Conservation (phyloP, 2,797 vertebrate genomes). For the Protonibea diacanthus region DNA sequence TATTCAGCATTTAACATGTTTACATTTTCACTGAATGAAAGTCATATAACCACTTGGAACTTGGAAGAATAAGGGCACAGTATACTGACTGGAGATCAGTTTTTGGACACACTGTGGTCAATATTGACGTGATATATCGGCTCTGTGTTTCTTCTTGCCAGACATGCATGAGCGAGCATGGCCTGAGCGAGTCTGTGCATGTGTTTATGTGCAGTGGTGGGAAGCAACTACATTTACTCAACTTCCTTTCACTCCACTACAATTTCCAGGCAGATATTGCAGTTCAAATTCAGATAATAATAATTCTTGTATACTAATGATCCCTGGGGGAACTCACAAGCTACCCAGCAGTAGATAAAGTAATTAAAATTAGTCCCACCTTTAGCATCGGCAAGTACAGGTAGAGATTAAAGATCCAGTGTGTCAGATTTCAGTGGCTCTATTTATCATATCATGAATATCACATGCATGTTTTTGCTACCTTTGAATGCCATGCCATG, state of each 20-base stretch:
- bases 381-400: background rate
- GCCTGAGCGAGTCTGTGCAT: conserved; percentile 6
- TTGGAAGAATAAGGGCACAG: background rate
- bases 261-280: background rate
- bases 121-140: background rate
- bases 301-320: too few relatives aligned
- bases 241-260: background rate
- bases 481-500: too few relatives aligned
- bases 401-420: too few relatives aligned
- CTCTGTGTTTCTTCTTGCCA: background rate
- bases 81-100: background rate
- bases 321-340: too few relatives aligned
- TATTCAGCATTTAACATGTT: background rate
- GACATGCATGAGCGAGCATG: background rate
- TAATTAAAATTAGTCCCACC: background rate
- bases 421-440: too few relatives aligned
- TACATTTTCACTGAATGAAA: background rate
- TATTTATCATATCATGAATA: too few relatives aligned
- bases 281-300: too few relatives aligned
- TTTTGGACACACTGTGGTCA: background rate
- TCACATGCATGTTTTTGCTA: too few relatives aligned
- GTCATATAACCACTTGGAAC: background rate
- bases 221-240: background rate
- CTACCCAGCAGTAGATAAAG: background rate
- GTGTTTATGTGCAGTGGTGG: background rate